Evolutionary conservation across 2,797 vertebrate species (phyloP).

Genomic region (Lerista edwardsae): DNA sequence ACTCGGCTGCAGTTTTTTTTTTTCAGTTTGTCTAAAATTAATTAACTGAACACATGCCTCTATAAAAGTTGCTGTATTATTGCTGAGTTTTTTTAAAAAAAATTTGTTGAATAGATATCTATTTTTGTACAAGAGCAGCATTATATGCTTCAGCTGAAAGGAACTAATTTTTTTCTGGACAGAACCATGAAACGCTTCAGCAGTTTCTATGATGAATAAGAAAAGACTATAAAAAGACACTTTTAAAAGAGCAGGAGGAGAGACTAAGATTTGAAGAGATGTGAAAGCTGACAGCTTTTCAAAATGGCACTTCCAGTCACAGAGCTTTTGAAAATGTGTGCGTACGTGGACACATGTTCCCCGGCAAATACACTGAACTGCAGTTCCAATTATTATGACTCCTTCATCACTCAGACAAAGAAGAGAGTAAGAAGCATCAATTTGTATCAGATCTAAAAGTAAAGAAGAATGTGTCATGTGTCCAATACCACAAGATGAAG

Average conservation of each 20-base stretch:
- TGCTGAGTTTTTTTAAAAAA: constrained; percentile 65
- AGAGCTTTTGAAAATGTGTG: constrained; percentile 1
- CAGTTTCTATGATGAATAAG: constrained; percentile 37
- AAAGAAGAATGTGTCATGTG: background rate
- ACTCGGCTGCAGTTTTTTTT: background rate
- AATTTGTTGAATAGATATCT: constrained; percentile 55
- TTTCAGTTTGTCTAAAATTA: constrained; percentile 13
- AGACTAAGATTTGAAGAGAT: constrained; percentile 9
- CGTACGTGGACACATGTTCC: constrained; percentile 26
- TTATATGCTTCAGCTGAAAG: constrained; percentile 56
- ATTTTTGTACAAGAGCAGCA: constrained; percentile 61
- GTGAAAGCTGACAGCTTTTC: background rate
- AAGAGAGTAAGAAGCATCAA: constrained; percentile 1
- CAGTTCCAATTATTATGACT: constrained; percentile 6
- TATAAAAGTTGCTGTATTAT: constrained; percentile 47
- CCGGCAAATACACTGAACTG: constrained; percentile 40
- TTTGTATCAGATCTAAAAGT: constrained; percentile 25
- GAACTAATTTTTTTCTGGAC: constrained; percentile 63
- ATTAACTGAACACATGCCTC: constrained; percentile 4
- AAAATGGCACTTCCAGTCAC: background rate
- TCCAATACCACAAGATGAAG: constrained; percentile 23
- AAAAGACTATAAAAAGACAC: constrained; percentile 18
- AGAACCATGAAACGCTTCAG: constrained; percentile 26
- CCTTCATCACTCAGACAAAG: constrained; percentile 29
- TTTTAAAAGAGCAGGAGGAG: constrained; percentile 23